A percentile compares a stretch with the other conserved stretches of the same genome.
Conservation (phyloP, 30 jellyfish, hydroid and myxozoan species). For the Hydractinia symbiolongicarpus region DNA sequence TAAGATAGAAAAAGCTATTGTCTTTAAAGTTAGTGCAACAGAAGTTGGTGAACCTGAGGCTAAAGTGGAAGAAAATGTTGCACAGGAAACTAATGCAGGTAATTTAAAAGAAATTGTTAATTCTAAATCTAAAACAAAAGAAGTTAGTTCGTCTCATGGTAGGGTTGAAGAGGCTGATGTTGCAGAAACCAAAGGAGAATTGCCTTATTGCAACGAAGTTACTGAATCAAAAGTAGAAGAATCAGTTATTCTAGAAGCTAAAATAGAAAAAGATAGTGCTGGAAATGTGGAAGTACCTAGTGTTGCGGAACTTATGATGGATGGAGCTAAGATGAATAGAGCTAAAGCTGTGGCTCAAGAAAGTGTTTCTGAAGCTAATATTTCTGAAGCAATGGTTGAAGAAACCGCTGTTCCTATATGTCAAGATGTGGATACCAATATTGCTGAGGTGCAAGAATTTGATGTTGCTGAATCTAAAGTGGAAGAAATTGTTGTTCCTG, state of each 20-base stretch:
- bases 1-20: neutral
- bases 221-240: neutral
- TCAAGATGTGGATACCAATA: too few species aligned
- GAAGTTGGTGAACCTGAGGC: neutral
- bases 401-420: too few species aligned
- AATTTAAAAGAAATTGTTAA: neutral
- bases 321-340: neutral
- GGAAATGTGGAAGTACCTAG: neutral
- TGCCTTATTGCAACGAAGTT: neutral
- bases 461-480: neutral
- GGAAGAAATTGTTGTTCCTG: neutral
- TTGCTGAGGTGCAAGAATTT: neutral
- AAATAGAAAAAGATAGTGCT: neutral
- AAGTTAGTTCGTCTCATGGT: neutral
- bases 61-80: neutral
- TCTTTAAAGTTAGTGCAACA: neutral
- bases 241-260: neutral
- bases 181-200: neutral
- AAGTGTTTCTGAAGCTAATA: neutral
- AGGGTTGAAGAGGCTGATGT: constrained; percentile 1
- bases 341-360: neutral
- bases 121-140: neutral
- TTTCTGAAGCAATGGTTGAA: too few species aligned
- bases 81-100: neutral
- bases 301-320: neutral